Conservation (phyloP, 2,888 invertebrate species). For the Lacanobia oleracea region DNA sequence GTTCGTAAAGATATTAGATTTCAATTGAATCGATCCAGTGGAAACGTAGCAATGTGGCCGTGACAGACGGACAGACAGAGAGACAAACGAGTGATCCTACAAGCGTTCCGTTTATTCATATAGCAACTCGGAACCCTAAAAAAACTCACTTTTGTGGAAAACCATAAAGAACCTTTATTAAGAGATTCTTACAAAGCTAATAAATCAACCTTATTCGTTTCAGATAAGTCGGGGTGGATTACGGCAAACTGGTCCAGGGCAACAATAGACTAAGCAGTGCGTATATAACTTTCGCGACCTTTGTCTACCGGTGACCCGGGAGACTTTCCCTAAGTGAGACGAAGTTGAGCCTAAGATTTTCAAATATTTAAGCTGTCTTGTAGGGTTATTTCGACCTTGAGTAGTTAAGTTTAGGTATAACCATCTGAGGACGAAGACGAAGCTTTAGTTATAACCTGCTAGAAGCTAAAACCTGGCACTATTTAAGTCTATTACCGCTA, state of each 20-base stretch:
- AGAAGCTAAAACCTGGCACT: too few relatives aligned
- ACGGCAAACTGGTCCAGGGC: neutral
- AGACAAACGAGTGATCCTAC: too few relatives aligned
- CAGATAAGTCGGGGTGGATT: neutral
- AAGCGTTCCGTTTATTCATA: too few relatives aligned
- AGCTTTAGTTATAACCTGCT: too few relatives aligned
- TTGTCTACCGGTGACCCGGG: constrained; percentile 15
- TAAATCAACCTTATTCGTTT: constrained; percentile 10
- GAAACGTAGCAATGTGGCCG: too few relatives aligned
- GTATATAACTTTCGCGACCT: constrained; percentile 1
- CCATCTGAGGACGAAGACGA: too few relatives aligned
- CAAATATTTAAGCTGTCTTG: neutral
- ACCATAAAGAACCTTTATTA: neutral
- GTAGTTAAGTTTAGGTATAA: neutral
- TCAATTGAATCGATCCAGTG: too few relatives aligned
- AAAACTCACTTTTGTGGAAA: too few relatives aligned
- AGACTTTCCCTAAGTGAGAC: constrained; percentile 1
- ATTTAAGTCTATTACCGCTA: too few relatives aligned
- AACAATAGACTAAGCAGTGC: constrained; percentile 1
- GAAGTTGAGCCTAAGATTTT: neutral
- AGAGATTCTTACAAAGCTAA: neutral
- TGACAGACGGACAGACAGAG: too few relatives aligned
- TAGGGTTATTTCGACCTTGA: neutral
- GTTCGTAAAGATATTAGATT: too few relatives aligned
- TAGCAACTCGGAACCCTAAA: too few relatives aligned